These are phyloP conservation scores for Limanda limanda DNA, from an alignment of 2,113 vertebrate species.

Conservation along the genomic window DNA sequence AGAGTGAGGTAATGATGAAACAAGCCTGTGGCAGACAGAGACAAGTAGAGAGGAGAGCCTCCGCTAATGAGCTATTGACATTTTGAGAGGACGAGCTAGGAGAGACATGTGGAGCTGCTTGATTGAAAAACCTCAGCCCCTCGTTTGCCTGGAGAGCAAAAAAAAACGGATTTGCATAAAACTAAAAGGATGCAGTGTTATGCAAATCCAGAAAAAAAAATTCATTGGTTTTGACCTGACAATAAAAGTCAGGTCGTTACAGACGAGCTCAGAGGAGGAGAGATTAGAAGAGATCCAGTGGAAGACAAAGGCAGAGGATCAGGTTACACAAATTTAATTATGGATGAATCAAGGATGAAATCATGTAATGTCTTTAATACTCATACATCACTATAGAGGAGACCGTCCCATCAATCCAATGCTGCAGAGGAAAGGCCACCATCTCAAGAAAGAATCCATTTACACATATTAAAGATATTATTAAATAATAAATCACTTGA, in stretches of 20 bases:
- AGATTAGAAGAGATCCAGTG: not conserved
- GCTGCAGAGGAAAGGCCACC: too few species aligned
- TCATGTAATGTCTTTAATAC: not conserved
- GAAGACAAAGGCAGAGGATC: constrained; percentile 15
- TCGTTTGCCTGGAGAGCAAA: not conserved
- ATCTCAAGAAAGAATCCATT: too few species aligned
- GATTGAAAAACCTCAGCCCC: constrained; percentile 26
- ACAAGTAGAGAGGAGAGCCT: constrained; percentile 25
- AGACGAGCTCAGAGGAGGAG: not conserved
- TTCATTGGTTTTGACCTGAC: not conserved
- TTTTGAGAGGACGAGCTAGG: constrained; percentile 46
- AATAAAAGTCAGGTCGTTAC: not conserved
- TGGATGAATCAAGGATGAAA: constrained; percentile 8
- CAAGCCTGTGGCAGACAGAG: constrained; percentile 19
- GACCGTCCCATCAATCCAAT: not conserved
- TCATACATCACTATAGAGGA: not conserved
- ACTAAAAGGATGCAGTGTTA: not conserved
- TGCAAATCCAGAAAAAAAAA: not conserved
- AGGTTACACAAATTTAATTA: constrained; percentile 14
- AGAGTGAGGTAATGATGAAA: constrained; percentile 67
- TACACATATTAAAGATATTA: too few species aligned
- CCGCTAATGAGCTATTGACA: constrained; percentile 71
- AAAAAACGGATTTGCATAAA: constrained; percentile 14
- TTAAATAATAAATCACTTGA: too few species aligned
- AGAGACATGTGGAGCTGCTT: constrained; percentile 21